Percentiles rank a stretch among this genome's conserved stretches.
Conservation (phyloP, 2,113 vertebrate genomes). For the Anoura caudifer region DNA sequence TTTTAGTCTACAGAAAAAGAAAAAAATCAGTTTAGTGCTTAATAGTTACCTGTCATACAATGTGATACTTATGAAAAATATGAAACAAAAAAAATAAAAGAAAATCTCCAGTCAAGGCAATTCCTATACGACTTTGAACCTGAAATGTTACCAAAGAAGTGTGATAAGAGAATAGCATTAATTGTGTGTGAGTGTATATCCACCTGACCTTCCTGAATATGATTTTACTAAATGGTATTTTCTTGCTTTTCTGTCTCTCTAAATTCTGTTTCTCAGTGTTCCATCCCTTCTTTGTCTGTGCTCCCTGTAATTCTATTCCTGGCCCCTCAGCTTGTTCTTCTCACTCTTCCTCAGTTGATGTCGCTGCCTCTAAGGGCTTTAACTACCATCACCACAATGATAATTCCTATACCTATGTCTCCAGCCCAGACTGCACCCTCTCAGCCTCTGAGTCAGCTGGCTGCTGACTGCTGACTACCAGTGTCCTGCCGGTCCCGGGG, state of each 20-base stretch:
- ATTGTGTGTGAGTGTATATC: neutral
- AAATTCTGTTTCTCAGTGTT: neutral
- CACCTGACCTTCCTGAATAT: neutral
- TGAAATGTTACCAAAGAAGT: neutral
- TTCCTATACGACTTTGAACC: neutral
- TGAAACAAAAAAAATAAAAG: neutral
- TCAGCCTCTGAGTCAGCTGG: neutral
- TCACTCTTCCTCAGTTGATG: neutral
- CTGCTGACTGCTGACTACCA: no score
- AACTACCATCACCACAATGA: neutral
- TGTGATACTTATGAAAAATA: neutral
- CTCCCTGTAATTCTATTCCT: neutral
- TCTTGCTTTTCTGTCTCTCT: neutral
- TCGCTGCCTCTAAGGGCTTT: neutral
- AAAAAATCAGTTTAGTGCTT: neutral
- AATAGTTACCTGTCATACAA: neutral
- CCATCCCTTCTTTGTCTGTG: rapidly evolving
- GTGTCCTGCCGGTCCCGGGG: neutral
- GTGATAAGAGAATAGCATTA: neutral
- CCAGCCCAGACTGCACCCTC: rapidly evolving
- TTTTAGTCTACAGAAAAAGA: slow-evolving; percentile 18
- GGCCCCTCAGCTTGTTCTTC: neutral
- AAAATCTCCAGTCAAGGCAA: neutral
- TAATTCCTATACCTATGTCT: neutral
- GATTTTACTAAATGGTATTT: neutral